Base-by-base conservation (phyloP, 2,113 vertebrate species). In the Odobenus rosmarus region DNA sequence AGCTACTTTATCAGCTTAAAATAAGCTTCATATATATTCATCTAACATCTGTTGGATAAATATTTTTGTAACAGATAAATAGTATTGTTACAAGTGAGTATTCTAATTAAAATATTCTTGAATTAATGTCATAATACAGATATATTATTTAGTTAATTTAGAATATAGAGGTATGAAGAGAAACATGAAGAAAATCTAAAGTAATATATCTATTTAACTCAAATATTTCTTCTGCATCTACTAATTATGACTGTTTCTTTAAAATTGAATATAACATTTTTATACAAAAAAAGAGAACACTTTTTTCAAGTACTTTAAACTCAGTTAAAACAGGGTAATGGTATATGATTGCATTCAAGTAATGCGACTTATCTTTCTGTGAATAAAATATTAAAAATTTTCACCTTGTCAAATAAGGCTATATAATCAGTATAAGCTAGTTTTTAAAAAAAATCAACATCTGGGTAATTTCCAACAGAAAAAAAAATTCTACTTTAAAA, bases 21-120 rank as follows among this genome's bases (percentile, higher is more conserved):
- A 82, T 80, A 93, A 31, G n/a, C 10, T 88, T 82, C 23, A 83
- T 51, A 88, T 31, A 62, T 74, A 86, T 26, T 83, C 57, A 89
- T 15, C 14, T 69, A 83, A 61, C 15, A 80, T n/a, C 33, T 59
- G 3, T 42, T 92, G 10, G 18, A 89, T 49, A 85, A 85, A 33
- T 85, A 18, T 64, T 87, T 94, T 59, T 92, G 49, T 83, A 89
- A 77, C 88, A 79, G 23, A 61, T 42, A 92, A 91, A 51, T 28
- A 64, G 7, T 67, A 91, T 67, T 81, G 59, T 76, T 49, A 88
- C 1, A 72, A 28, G 12, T 72, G 23, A 85, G 61, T 80, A 62
- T 33, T 90, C 14, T 79, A 67, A 81, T 10, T 33, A 69, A 89
- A 96, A 79, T 62, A 85, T 55, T 93, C 46, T 55, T 51, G 28